These are phyloP conservation scores for Hypanus sabinus DNA, from an alignment of 2,113 vertebrate species.

Conservation along the genomic window DNA sequence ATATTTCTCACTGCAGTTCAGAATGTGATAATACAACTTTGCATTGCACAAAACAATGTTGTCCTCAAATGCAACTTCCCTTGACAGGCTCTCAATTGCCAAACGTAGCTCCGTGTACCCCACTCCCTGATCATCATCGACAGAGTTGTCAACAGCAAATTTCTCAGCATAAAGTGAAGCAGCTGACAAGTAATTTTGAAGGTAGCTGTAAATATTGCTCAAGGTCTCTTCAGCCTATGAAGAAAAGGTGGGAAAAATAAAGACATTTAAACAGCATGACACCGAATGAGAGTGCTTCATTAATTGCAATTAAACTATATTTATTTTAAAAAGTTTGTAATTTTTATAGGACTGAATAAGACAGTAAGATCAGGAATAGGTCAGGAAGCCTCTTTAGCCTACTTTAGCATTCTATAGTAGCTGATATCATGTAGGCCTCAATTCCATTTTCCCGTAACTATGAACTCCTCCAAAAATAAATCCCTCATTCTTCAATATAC, in stretches of 20 bases:
- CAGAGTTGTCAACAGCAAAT: slow-evolving; percentile 26
- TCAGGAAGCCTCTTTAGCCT: too few species aligned
- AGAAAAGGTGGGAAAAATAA: background rate
- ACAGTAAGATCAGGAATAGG: too few species aligned
- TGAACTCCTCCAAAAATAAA: too few species aligned
- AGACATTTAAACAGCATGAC: background rate
- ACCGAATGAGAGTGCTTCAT: background rate
- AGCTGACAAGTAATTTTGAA: background rate
- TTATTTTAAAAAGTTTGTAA: too few species aligned
- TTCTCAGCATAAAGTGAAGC: slow-evolving; percentile 21
- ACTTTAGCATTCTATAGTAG: too few species aligned
- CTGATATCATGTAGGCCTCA: too few species aligned
- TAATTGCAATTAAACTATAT: background rate
- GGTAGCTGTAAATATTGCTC: background rate
- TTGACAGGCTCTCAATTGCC: background rate
- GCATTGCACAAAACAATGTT: background rate
- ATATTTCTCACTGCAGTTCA: slow-evolving; percentile 8
- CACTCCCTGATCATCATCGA: background rate
- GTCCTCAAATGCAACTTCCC: slow-evolving; percentile 17
- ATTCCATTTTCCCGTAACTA: too few species aligned
- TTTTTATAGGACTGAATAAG: too few species aligned
- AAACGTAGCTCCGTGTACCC: background rate
- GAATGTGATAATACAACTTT: slow-evolving; percentile 20
- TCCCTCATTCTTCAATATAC: too few species aligned
- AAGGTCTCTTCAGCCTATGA: background rate